Evolutionary conservation across 1,140 invertebrate species (phyloP).

Genomic region (Bombus balteatus): DNA sequence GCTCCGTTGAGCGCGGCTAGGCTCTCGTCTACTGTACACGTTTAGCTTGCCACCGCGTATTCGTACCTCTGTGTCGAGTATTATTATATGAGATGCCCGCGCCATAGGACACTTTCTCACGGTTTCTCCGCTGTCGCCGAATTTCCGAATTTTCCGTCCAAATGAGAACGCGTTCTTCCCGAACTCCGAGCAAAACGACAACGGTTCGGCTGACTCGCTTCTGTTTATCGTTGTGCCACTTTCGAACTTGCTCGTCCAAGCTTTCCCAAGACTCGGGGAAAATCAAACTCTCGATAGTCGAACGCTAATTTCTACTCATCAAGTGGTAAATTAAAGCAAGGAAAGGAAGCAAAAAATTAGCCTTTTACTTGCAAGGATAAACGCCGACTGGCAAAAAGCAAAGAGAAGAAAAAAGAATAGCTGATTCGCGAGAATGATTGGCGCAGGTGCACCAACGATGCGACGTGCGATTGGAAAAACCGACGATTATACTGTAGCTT

Average conservation of each 20-base stretch:
- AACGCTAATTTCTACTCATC: background rate
- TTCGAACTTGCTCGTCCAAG: no score
- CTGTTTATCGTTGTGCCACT: no score
- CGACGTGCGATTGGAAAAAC: background rate
- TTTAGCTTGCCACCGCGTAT: background rate
- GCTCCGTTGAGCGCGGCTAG: no score
- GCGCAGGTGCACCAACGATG: background rate
- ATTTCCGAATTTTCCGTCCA: background rate
- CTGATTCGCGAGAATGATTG: background rate
- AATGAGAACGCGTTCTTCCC: background rate
- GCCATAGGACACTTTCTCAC: slow-evolving; percentile 28
- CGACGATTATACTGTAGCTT: background rate
- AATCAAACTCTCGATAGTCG: no score
- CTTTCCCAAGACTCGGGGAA: no score
- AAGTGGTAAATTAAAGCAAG: background rate
- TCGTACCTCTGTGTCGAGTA: background rate
- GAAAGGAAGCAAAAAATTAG: background rate
- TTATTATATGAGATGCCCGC: slow-evolving; percentile 19
- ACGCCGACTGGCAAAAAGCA: background rate
- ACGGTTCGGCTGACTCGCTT: no score
- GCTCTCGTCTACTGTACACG: background rate
- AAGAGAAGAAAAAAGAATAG: background rate
- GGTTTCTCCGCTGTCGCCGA: slow-evolving; percentile 4
- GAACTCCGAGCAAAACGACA: background rate
- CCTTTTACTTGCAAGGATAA: background rate